These are phyloP conservation scores for Zosterops japonicus DNA, from an alignment of 2,113 vertebrate species.

Conservation along the genomic window DNA sequence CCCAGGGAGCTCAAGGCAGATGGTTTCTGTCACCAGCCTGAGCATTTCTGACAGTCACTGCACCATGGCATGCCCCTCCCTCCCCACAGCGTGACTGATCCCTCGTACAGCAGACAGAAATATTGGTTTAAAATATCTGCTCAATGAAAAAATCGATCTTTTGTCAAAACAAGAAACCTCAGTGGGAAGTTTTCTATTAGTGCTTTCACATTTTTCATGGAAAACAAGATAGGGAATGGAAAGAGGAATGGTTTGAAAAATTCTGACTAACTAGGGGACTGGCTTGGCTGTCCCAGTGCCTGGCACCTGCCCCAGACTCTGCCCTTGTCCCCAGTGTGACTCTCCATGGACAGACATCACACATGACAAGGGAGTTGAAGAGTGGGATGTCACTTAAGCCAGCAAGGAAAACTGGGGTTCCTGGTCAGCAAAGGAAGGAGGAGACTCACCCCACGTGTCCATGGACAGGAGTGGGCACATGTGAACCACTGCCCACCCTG, in stretches of 20 bases:
- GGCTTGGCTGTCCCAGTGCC: neutral
- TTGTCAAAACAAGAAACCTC: slow-evolving; percentile 20
- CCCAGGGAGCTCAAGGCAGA: neutral
- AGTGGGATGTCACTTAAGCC: neutral
- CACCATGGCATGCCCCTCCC: rapidly evolving
- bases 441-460: neutral
- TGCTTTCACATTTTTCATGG: neutral
- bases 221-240: neutral
- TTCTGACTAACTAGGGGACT: neutral
- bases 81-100: neutral
- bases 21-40: neutral
- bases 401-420: neutral
- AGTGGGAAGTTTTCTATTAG: neutral
- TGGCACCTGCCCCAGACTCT: neutral
- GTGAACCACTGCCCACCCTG: neutral
- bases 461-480: neutral
- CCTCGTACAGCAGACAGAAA: neutral
- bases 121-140: slow-evolving; percentile 5
- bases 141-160: neutral
- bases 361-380: neutral
- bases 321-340: neutral
- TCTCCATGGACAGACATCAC: neutral
- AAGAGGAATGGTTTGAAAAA: neutral
- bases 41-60: neutral
- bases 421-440: neutral